Evolutionary conservation across 2,888 invertebrate species (phyloP).

Genomic region (Andrena marginata): DNA sequence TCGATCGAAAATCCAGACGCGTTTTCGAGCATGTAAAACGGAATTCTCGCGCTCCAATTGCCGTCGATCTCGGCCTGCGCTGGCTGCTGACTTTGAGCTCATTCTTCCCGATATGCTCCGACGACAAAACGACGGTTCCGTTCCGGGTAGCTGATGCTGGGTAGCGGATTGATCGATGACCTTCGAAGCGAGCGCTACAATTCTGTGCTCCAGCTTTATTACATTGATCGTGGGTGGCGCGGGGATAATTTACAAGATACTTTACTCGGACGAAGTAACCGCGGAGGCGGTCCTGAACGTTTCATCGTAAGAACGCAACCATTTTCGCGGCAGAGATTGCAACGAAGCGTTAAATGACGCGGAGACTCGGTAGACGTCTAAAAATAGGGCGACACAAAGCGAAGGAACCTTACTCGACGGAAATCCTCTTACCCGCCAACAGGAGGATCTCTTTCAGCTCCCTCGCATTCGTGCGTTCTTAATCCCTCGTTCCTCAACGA

Average conservation of each 20-base stretch:
- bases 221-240: no score
- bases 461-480: constrained; percentile 18
- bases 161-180: neutral
- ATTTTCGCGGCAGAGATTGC: neutral
- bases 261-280: neutral
- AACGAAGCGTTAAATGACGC: constrained; percentile 18
- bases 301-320: neutral
- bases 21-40: constrained; percentile 50
- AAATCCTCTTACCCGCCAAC: constrained; percentile 36
- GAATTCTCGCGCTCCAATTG: constrained; percentile 58
- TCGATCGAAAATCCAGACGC: constrained; percentile 42
- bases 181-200: neutral
- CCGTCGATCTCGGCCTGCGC: neutral
- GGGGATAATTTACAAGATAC: neutral
- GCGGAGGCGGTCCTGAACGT: neutral
- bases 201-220: no score
- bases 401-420: neutral
- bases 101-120: neutral
- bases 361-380: neutral
- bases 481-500: constrained; percentile 34
- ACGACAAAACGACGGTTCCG: neutral
- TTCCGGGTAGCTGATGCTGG: neutral
- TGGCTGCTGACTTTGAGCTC: constrained; percentile 30
- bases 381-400: neutral
- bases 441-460: constrained; percentile 6